A percentile compares a stretch with the other conserved stretches of the same genome.
These are phyloP conservation scores for Heliconius eleuchia DNA, from an alignment of 1,140 invertebrate species.

Conservation along the genomic window DNA sequence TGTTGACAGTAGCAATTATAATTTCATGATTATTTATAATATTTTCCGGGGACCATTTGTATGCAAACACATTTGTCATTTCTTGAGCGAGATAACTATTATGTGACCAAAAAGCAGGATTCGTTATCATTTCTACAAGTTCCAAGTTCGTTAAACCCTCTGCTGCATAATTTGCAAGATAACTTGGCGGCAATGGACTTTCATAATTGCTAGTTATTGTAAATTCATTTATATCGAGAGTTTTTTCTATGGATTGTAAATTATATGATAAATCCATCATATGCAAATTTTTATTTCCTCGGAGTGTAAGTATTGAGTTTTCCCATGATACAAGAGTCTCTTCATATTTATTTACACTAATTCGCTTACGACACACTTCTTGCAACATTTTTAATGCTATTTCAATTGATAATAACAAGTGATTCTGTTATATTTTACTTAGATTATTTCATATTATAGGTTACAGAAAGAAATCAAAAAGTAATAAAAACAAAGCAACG, in stretches of 20 bases:
- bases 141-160: conserved; percentile 55
- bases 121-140: conserved; percentile 56
- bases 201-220: conserved; percentile 45
- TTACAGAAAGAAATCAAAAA: background rate
- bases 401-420: background rate
- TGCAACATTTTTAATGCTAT: conserved; percentile 39
- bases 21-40: conserved; percentile 48
- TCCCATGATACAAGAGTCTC: conserved; percentile 50
- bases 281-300: conserved; percentile 52
- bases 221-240: conserved; percentile 53
- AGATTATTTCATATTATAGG: background rate
- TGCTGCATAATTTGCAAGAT: conserved; percentile 48
- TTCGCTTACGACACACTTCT: conserved; percentile 54
- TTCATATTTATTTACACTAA: conserved; percentile 56
- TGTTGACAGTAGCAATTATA: conserved; percentile 60
- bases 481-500: background rate
- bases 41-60: conserved; percentile 56
- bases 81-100: conserved; percentile 52
- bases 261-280: conserved; percentile 58
- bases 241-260: conserved; percentile 59
- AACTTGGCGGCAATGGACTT: conserved; percentile 49
- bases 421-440: background rate
- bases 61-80: conserved; percentile 45
- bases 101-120: conserved; percentile 65
- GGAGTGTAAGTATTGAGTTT: conserved; percentile 49